Percentiles rank a stretch among this genome's conserved stretches.
phyloP scores from a whole-genome alignment of 2,797 vertebrate species.

The Girardinus metallicus region DNA sequence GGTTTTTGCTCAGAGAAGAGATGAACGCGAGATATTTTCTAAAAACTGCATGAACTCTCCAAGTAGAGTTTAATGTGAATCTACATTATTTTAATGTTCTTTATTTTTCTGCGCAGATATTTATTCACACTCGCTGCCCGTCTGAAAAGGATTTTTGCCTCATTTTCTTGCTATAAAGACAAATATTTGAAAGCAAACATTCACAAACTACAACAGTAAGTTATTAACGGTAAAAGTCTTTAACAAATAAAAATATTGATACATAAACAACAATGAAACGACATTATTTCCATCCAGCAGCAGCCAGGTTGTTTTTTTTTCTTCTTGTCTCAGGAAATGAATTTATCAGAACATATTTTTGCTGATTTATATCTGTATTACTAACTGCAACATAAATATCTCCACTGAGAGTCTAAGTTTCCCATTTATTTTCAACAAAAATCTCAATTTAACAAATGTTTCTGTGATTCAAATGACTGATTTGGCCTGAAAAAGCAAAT shows the following conservation, averaged over 20 bases:
- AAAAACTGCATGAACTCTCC: background rate
- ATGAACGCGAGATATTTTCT: background rate
- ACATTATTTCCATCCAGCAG: background rate
- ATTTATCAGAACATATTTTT: background rate
- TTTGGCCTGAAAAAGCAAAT: background rate
- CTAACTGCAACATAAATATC: background rate
- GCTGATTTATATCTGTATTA: background rate
- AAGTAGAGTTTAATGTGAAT: constrained; percentile 5
- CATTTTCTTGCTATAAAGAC: background rate
- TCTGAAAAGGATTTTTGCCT: background rate
- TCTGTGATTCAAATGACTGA: background rate
- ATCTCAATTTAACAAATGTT: background rate
- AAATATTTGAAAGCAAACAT: background rate
- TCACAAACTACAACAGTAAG: background rate
- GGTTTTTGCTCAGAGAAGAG: background rate
- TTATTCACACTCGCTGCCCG: constrained; percentile 6
- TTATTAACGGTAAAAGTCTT: background rate
- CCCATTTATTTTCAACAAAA: background rate
- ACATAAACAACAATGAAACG: background rate
- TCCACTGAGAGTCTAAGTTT: background rate
- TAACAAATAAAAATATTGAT: background rate
- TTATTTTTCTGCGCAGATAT: background rate
- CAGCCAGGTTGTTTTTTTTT: background rate
- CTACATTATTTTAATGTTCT: background rate
- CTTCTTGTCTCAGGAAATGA: background rate